These are phyloP conservation scores for Nipponacmea schrenckii DNA, from an alignment of 2,888 invertebrate species.

Conservation along the genomic window DNA sequence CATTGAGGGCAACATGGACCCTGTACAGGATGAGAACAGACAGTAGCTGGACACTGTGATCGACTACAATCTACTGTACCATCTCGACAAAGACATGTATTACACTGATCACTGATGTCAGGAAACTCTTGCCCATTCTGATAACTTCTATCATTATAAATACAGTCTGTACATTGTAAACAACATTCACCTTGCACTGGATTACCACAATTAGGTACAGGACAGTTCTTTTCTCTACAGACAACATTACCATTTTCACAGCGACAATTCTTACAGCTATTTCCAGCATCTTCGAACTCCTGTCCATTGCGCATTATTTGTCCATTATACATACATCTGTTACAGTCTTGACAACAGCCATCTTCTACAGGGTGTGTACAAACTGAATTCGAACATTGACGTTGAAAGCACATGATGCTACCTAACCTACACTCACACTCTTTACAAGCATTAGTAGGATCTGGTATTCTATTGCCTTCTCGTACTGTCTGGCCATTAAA, in stretches of 20 bases:
- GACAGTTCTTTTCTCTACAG: constrained; percentile 20
- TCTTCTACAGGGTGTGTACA: constrained; percentile 35
- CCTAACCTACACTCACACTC: constrained; percentile 38
- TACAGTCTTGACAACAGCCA: constrained; percentile 44
- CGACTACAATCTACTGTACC: constrained; percentile 31
- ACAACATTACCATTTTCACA: constrained; percentile 28
- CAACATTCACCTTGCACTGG: constrained; percentile 25
- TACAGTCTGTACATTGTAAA: constrained; percentile 38
- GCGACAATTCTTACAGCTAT: constrained; percentile 30
- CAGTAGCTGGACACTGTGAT: constrained; percentile 24
- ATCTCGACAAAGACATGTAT: constrained; percentile 40
- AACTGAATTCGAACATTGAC: constrained; percentile 32
- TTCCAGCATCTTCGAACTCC: constrained; percentile 27
- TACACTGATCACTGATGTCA: constrained; percentile 39
- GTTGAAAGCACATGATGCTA: constrained; percentile 37
- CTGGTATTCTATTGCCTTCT: constrained; percentile 39
- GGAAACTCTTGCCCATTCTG: constrained; percentile 38
- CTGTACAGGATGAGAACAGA: constrained; percentile 44
- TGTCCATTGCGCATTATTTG: constrained; percentile 36
- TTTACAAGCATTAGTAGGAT: constrained; percentile 30
- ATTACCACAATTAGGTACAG: constrained; percentile 16
- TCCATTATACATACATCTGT: constrained; percentile 38
- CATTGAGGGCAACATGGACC: constrained; percentile 52
- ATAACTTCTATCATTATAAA: constrained; percentile 32
- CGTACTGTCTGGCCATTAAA: constrained; percentile 39